phyloP scores from a whole-genome alignment of 1,140 invertebrate species.

The Heterodera schachtii region DNA sequence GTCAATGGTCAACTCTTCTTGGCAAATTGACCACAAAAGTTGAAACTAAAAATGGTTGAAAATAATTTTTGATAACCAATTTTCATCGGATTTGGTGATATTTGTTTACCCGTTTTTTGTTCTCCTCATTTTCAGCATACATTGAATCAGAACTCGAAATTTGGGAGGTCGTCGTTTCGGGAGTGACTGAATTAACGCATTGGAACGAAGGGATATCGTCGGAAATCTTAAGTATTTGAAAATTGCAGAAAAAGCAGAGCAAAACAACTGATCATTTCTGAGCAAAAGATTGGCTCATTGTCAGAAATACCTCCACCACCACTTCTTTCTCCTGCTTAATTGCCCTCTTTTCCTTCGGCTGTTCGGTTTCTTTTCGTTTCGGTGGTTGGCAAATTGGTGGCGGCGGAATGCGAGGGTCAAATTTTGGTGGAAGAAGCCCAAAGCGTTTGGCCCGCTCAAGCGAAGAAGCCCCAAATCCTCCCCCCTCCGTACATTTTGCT shows the following conservation, averaged over 20 bases:
- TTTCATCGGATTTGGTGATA: no score
- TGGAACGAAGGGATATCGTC: conserved; percentile 27
- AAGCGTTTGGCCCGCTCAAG: not conserved
- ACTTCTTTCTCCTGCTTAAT: conserved; percentile 17
- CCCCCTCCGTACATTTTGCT: not conserved
- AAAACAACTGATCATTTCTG: not conserved
- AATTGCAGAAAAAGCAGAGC: no score
- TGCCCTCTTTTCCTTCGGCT: not conserved
- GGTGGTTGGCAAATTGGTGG: not conserved
- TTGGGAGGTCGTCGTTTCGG: not conserved
- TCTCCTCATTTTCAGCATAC: conserved; percentile 15
- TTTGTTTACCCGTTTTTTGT: not conserved
- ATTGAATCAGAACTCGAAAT: not conserved
- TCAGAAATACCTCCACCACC: not conserved
- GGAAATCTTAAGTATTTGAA: conserved; percentile 5
- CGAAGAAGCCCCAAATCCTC: not conserved
- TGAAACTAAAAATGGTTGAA: not conserved
- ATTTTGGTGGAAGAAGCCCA: not conserved
- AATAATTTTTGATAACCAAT: no score
- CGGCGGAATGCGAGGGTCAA: conserved; percentile 24
- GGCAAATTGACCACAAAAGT: conserved; percentile 20
- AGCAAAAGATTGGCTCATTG: not conserved
- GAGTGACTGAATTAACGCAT: not conserved
- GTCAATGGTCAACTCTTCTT: conserved; percentile 25
- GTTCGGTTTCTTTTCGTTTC: conserved; percentile 7